Conservation (phyloP, 1,140 invertebrate species). For the Lethrus apterus region DNA sequence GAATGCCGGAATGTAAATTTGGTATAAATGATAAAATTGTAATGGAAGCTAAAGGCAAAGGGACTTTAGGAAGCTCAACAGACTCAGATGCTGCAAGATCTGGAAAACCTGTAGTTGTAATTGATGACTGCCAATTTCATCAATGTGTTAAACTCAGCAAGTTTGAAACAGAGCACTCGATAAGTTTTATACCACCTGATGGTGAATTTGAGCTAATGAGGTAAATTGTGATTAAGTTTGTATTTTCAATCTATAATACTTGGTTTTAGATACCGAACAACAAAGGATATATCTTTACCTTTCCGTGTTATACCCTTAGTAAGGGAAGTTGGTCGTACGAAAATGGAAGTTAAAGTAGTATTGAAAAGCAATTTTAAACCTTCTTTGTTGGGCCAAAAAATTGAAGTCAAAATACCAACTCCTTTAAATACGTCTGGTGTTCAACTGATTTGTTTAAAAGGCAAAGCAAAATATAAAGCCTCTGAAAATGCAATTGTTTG, state of each 20-base stretch:
- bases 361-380: constrained; percentile 99
- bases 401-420: constrained; percentile 98
- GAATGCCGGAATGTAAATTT: constrained; percentile 99
- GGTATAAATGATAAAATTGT: constrained; percentile 99
- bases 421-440: constrained; percentile 98
- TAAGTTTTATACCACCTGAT: constrained; percentile 99
- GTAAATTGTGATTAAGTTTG: constrained; percentile 41
- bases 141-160: constrained; percentile 99
- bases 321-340: constrained; percentile 93
- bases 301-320: constrained; percentile 99
- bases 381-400: constrained; percentile 96
- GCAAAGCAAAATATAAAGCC: constrained; percentile 99
- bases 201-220: constrained; percentile 99
- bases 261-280: constrained; percentile 84
- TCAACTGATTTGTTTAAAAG: constrained; percentile 97
- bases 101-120: constrained; percentile 94
- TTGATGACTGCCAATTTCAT: constrained; percentile 99
- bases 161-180: constrained; percentile 99
- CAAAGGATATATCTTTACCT: constrained; percentile 99
- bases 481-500: constrained; percentile 99
- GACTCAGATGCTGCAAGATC: constrained; percentile 81
- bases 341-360: constrained; percentile 99
- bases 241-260: not conserved
- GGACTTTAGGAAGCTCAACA: constrained; percentile 55
- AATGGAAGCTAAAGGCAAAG: constrained; percentile 93